These are phyloP conservation scores for Gibbula magus DNA, from an alignment of 2,888 invertebrate species.

Conservation along the genomic window DNA sequence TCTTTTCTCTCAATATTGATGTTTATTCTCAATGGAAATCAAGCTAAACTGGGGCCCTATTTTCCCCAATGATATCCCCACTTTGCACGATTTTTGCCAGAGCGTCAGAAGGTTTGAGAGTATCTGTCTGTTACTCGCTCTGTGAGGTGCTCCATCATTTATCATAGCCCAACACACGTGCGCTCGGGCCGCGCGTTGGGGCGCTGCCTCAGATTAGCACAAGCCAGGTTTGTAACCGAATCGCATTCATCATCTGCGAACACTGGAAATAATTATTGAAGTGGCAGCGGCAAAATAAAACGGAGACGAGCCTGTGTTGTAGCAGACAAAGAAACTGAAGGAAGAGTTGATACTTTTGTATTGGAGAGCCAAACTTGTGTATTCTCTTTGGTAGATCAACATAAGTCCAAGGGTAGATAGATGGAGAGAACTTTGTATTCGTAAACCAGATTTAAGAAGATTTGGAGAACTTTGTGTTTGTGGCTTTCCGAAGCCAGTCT, in stretches of 20 bases:
- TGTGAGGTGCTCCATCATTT: constrained; percentile 12
- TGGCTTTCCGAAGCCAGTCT: no score
- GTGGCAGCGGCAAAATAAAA: constrained; percentile 18
- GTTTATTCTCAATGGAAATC: constrained; percentile 23
- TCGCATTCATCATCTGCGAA: constrained; percentile 19
- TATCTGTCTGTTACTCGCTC: constrained; percentile 11
- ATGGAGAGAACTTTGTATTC: no score
- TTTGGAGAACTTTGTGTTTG: no score
- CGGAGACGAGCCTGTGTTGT: neutral
- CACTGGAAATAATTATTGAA: constrained; percentile 25
- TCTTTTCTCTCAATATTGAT: constrained; percentile 19
- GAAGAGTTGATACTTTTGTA: no score
- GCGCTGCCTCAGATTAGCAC: constrained; percentile 12
- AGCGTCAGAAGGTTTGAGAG: neutral
- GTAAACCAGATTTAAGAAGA: no score
- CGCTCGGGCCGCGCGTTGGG: neutral
- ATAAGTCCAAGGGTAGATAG: no score
- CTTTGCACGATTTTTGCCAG: neutral
- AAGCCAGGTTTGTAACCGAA: constrained; percentile 21
- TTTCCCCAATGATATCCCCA: constrained; percentile 12
- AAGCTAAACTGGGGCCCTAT: neutral
- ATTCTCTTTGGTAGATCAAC: no score
- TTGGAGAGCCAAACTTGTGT: no score
- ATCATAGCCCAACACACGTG: constrained; percentile 15
- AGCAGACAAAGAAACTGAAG: constrained; percentile 4